Evolutionary conservation across 2,113 vertebrate species (phyloP).

Genomic region (Rhinopithecus roxellana): DNA sequence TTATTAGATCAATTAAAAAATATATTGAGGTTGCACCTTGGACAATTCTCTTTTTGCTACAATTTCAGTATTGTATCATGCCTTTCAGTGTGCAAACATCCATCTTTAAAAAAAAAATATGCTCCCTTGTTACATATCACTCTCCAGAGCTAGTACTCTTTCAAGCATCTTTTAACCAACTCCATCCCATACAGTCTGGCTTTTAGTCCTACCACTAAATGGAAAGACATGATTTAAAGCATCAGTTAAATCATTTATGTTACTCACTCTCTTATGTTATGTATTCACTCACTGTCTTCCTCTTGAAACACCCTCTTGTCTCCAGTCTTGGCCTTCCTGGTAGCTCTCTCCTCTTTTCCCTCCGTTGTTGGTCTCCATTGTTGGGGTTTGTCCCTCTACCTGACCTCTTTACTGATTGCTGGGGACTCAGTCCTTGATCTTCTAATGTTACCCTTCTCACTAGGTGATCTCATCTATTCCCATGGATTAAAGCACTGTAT

Average conservation of each 20-base stretch:
- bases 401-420: background rate
- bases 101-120: background rate
- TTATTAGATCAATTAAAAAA: background rate
- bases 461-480: background rate
- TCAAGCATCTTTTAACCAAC: background rate
- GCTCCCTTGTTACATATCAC: background rate
- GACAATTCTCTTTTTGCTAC: background rate
- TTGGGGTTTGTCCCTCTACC: background rate
- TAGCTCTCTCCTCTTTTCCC: background rate
- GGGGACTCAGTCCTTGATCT: background rate
- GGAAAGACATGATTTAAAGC: background rate
- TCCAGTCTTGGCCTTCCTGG: background rate
- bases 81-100: background rate
- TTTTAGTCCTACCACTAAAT: background rate
- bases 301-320: background rate
- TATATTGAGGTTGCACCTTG: background rate
- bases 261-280: too few species aligned
- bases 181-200: background rate
- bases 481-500: background rate
- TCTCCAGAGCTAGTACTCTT: background rate
- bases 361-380: too few species aligned
- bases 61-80: background rate
- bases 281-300: background rate
- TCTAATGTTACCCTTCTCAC: background rate
- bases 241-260: background rate